A percentile compares a stretch with the other conserved stretches of the same genome.
Conservation (phyloP, 2,113 vertebrate genomes). For the Xiphorhynchus elegans region DNA sequence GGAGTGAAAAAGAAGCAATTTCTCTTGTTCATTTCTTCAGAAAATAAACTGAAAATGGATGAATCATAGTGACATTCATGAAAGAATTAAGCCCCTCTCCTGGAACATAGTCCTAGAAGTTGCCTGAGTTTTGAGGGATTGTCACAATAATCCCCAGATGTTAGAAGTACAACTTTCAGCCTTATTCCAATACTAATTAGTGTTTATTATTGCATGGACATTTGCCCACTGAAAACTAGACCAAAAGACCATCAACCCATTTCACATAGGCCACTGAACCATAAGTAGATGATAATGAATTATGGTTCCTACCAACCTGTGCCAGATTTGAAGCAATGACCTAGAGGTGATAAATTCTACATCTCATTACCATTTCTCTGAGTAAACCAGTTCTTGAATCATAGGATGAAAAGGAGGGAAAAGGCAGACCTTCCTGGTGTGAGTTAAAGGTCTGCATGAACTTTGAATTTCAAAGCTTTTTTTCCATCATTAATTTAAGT, state of each 20-base stretch:
- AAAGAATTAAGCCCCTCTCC: neutral
- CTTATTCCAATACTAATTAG: neutral
- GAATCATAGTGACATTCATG: neutral
- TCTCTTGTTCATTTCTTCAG: conserved; percentile 9
- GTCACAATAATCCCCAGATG: neutral
- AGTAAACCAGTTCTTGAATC: conserved; percentile 11
- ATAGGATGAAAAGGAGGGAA: conserved; percentile 28
- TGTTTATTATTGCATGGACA: neutral
- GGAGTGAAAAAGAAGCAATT: neutral
- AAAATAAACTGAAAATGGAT: conserved; percentile 28
- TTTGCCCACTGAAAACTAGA: conserved; percentile 8
- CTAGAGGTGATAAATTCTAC: conserved; percentile 54
- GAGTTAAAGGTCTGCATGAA: conserved; percentile 48
- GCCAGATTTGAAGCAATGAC: conserved; percentile 56
- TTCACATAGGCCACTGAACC: conserved; percentile 11
- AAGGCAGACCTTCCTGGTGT: conserved; percentile 22
- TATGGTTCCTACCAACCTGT: conserved; percentile 43
- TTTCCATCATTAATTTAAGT: conserved; percentile 26
- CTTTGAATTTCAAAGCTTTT: conserved; percentile 57
- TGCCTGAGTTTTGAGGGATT: neutral
- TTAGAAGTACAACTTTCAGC: neutral
- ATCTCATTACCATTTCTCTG: conserved; percentile 52
- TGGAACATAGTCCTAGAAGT: neutral
- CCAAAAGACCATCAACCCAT: neutral
- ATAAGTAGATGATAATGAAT: conserved; percentile 54